Evolutionary conservation across 2,888 invertebrate genomes (phyloP).

Genomic region (Xestia rhomboidea): DNA sequence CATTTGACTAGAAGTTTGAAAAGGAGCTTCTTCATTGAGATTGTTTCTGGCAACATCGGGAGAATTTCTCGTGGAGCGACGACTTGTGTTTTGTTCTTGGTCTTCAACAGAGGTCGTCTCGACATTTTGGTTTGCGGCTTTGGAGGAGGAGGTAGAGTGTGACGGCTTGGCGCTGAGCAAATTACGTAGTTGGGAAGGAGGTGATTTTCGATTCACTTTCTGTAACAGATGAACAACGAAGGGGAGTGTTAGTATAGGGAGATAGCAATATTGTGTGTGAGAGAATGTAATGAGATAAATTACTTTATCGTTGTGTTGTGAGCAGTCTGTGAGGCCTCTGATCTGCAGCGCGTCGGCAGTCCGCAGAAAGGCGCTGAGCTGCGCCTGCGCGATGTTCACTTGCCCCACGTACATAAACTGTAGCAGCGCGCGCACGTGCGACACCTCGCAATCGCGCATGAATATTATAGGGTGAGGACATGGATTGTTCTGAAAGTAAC

Average conservation of each 20-base stretch:
- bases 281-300: conserved; percentile 43
- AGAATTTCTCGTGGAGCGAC: conserved; percentile 89
- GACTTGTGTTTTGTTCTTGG: conserved; percentile 86
- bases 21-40: conserved; percentile 90
- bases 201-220: conserved; percentile 89
- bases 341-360: conserved; percentile 95
- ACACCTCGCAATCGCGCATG: conserved; percentile 95
- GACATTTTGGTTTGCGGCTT: conserved; percentile 90
- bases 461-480: conserved; percentile 96
- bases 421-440: conserved; percentile 94
- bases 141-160: conserved; percentile 90
- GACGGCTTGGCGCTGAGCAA: conserved; percentile 90
- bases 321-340: conserved; percentile 94
- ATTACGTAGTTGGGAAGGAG: conserved; percentile 90
- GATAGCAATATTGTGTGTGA: conserved; percentile 10
- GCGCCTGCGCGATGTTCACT: conserved; percentile 95
- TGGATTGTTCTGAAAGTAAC: conserved; percentile 93
- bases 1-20: conserved; percentile 91
- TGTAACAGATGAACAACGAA: conserved; percentile 73
- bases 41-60: conserved; percentile 90
- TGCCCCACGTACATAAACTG: conserved; percentile 97
- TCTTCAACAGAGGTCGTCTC: conserved; percentile 87
- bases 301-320: conserved; percentile 90
- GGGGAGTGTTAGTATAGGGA: conserved; percentile 17
- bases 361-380: conserved; percentile 93